These are phyloP conservation scores for Ataeniobius toweri DNA, from an alignment of 2,797 vertebrate genomes.

Conservation along the genomic window DNA sequence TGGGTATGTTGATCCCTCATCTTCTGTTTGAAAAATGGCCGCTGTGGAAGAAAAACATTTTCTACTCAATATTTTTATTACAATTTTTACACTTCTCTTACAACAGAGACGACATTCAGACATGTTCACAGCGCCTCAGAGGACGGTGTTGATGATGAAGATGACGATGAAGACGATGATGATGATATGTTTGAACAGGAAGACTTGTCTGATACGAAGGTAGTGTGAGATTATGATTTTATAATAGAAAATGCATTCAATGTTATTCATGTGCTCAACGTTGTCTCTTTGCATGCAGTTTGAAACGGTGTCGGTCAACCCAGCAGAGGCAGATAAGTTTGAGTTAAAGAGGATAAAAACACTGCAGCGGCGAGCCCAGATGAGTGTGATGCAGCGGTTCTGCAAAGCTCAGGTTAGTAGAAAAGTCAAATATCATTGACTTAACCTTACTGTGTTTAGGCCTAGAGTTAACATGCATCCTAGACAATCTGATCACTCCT, in stretches of 20 bases:
- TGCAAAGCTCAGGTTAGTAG: constrained; percentile 87
- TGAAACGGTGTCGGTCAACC: constrained; percentile 59
- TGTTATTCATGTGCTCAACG: neutral
- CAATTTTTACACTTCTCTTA: neutral
- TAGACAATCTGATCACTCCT: neutral
- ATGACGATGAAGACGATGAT: constrained; percentile 60
- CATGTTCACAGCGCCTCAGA: constrained; percentile 69
- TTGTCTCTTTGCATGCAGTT: constrained; percentile 41
- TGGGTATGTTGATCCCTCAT: constrained; percentile 53
- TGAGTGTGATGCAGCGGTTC: constrained; percentile 86
- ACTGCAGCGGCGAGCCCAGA: constrained; percentile 83
- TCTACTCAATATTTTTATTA: neutral
- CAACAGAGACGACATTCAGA: constrained; percentile 61
- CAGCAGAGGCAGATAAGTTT: constrained; percentile 66
- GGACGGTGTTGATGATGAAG: constrained; percentile 64
- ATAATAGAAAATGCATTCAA: neutral
- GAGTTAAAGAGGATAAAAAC: constrained; percentile 83
- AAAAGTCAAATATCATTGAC: neutral
- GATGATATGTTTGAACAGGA: constrained; percentile 67
- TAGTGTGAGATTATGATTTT: constrained; percentile 16
- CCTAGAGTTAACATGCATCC: neutral
- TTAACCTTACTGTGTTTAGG: neutral
- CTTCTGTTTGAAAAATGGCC: neutral
- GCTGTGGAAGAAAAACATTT: neutral
- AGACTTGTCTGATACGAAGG: constrained; percentile 63